These are phyloP conservation scores for Luehdorfia chinensis DNA, from an alignment of 1,140 invertebrate species.

Conservation along the genomic window DNA sequence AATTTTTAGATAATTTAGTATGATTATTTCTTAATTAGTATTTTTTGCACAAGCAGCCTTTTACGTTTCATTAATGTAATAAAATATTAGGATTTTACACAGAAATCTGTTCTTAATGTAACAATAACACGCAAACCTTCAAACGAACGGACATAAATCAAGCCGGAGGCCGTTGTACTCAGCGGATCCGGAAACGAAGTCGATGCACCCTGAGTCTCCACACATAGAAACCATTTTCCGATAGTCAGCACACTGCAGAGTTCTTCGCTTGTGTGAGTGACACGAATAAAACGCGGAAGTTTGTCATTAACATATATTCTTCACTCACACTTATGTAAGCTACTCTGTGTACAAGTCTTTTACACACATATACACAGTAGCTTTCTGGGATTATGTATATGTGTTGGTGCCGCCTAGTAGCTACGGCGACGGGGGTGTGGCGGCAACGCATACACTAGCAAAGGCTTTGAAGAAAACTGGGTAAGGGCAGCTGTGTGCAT, in stretches of 20 bases:
- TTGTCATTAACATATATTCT: conserved; percentile 63
- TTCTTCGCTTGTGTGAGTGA: conserved; percentile 39
- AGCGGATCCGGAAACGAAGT: conserved; percentile 66
- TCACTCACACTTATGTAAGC: conserved; percentile 34
- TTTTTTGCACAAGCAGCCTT: background rate
- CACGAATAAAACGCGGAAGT: conserved; percentile 66
- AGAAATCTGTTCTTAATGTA: conserved; percentile 45
- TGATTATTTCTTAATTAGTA: too few species aligned
- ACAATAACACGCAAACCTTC: conserved; percentile 69
- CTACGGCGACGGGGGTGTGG: conserved; percentile 54
- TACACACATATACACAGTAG: conserved; percentile 31
- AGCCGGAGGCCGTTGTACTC: conserved; percentile 60
- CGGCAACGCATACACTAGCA: conserved; percentile 24
- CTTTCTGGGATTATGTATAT: conserved; percentile 39
- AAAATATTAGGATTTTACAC: conserved; percentile 31
- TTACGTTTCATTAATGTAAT: conserved; percentile 19
- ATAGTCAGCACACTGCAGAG: conserved; percentile 15
- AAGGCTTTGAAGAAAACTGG: conserved; percentile 39
- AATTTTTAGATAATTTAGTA: too few species aligned
- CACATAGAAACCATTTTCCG: conserved; percentile 19
- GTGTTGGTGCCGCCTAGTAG: conserved; percentile 60
- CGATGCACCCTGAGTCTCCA: conserved; percentile 67
- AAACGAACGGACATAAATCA: conserved; percentile 63
- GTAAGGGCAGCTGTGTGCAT: conserved; percentile 31
- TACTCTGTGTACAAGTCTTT: conserved; percentile 37